Base-by-base conservation (phyloP, 2,113 vertebrate species). In the Hucho hucho region DNA sequence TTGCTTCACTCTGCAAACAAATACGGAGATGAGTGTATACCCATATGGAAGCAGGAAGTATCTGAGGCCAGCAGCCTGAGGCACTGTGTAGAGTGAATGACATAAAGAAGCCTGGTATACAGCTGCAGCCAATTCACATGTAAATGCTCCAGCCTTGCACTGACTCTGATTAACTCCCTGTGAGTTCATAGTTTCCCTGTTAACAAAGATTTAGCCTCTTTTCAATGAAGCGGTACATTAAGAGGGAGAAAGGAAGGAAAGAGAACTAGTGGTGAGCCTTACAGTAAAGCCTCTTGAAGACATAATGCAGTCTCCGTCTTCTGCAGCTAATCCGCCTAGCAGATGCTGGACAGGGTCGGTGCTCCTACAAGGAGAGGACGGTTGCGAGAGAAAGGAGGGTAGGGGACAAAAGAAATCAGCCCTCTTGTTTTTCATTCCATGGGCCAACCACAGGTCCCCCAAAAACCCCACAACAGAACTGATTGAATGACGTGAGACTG, bases 161-260 rank as follows among this genome's bases (percentile, higher is more conserved):
- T 94, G 95, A 97, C 95, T 97, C 96, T 93, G 95, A 97, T 97
- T 95, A 97, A 98, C 96, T 98, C 95, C 92, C 94, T 93, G 92
- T 89, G 95, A 99, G 96, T 98, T 97, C 96, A 97, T 99, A 94
- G 96, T 95, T 96, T 95, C 92, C 92, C 94, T 94, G 89, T 93
- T 94, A 94, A 95, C 89, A 92, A 93, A 95, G 96, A 95, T 94
- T 94, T 93, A 95, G 95, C 94, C 91, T 93, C 93, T 92, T 93
- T 96, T 96, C 94, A 95, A 86, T 78, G 75, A 92, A 92, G 92
- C 92, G 75, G 93, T 93, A 94, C 94, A 94, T 90, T 87, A 89
- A 90, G 79, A 16, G 73, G 37, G 69, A 49, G 46, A 76, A 46
- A 72, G 70, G 76, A 70, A 76, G 73, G 20, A 46, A 46, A 22